phyloP scores from a whole-genome alignment of 2,797 vertebrate species.

The Tenualosa ilisha region DNA sequence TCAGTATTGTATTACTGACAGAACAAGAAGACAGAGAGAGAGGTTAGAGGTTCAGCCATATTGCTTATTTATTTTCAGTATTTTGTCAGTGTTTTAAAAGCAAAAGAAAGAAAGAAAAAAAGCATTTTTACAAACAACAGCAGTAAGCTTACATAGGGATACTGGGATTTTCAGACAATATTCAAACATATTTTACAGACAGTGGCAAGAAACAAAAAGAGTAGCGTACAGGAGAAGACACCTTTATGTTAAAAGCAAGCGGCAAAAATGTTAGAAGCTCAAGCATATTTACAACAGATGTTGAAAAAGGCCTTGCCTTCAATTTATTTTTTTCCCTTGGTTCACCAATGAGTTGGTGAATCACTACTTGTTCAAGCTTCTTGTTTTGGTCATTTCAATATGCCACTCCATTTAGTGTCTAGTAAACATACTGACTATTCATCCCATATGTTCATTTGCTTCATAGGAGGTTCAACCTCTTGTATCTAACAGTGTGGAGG shows the following conservation, averaged over 20 bases:
- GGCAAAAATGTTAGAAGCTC: slow-evolving; percentile 69
- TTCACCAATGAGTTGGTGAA: neutral
- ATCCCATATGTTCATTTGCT: neutral
- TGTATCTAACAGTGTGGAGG: slow-evolving; percentile 8
- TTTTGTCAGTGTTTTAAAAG: slow-evolving; percentile 71
- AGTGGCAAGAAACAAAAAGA: slow-evolving; percentile 64
- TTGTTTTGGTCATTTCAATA: slow-evolving; percentile 17
- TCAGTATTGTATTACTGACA: slow-evolving; percentile 26
- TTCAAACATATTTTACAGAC: slow-evolving; percentile 65
- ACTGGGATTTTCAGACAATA: slow-evolving; percentile 65
- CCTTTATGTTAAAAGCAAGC: slow-evolving; percentile 73
- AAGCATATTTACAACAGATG: slow-evolving; percentile 77
- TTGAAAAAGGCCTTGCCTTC: slow-evolving; percentile 42
- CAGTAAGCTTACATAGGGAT: slow-evolving; percentile 73
- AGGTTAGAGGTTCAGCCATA: slow-evolving; percentile 71
- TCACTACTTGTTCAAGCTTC: neutral
- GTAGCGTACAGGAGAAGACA: slow-evolving; percentile 62
- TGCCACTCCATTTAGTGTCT: neutral
- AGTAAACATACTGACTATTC: slow-evolving; percentile 15
- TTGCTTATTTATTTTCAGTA: slow-evolving; percentile 75
- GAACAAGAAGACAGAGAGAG: slow-evolving; percentile 10
- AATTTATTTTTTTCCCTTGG: neutral
- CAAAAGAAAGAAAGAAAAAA: slow-evolving; percentile 67
- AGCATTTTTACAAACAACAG: slow-evolving; percentile 66
- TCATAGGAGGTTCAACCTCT: neutral